These are phyloP conservation scores for Polyommatus icarus DNA, from an alignment of 2,888 invertebrate genomes.

Conservation along the genomic window DNA sequence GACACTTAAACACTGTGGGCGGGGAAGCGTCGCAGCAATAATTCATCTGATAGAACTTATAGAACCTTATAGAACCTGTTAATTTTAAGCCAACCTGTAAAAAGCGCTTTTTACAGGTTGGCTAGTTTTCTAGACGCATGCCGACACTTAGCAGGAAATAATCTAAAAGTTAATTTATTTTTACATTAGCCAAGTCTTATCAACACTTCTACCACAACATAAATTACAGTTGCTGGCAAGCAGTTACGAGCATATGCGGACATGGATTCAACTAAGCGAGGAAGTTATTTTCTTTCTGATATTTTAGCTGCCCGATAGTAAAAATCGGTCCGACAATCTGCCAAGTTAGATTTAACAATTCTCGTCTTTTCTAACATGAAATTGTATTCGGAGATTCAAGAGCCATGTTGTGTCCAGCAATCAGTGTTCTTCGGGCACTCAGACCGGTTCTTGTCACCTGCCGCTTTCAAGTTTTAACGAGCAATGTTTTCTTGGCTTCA, in stretches of 20 bases:
- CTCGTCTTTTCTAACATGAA: not conserved
- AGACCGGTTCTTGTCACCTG: slow-evolving; percentile 14
- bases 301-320: not conserved
- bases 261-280: not conserved
- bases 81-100: no score
- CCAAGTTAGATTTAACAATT: not conserved
- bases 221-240: not conserved
- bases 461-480: slow-evolving; percentile 12
- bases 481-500: slow-evolving; percentile 19
- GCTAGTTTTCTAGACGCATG: not conserved
- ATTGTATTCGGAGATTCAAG: not conserved
- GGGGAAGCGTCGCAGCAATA: not conserved
- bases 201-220: not conserved
- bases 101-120: not conserved
- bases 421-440: slow-evolving; percentile 19
- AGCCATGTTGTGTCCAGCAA: slow-evolving; percentile 3
- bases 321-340: not conserved
- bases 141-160: not conserved
- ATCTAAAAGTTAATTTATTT: slow-evolving; percentile 19
- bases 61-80: not conserved
- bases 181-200: slow-evolving; percentile 17
- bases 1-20: not conserved
- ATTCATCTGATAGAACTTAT: not conserved
- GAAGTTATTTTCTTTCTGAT: not conserved
- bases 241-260: not conserved